Evolutionary conservation across 2,888 invertebrate genomes (phyloP), one percentile per base, ranked within the genome.

Genomic region (Hirtodrosophila cameraria): DNA sequence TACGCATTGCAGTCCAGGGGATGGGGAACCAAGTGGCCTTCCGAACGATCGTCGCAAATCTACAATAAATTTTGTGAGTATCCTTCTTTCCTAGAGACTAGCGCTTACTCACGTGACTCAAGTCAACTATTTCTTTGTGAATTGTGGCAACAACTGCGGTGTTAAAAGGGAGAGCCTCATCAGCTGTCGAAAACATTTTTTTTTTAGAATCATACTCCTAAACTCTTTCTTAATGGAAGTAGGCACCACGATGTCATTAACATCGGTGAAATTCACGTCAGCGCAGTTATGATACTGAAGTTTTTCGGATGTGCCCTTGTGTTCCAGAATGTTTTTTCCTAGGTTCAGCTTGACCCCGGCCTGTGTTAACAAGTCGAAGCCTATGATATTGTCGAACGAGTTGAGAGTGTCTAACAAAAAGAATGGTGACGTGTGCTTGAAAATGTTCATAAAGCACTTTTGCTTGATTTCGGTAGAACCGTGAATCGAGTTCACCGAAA

Each of bases 401-500:
- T 8, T 27, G 2, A 48, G 30, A 0, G 53, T 43, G n/a, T 45
- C 27, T 8, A 54, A 12, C 4, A 48, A 12, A 11, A 54, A 58
- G 11, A 52, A 48, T 23, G 23, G 6, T 6, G 23, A 23, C 1
- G 8, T 20, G 8, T 20, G 39, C 6, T 25, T 12, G 11, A 48
- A 49, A 12, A 55, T 57, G 48, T 23, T 23, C 23, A 23, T 54
- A 2, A 48, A 7, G 28, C 48, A 55, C 15, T 67, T 63, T 20
- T 31, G n/a, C 31, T 39, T 45, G 7, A 62, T 28, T 16, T 33
- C 33, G 31, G 35, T 62, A 27, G 42, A 46, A 13, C 59, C 52
- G 13, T 61, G 58, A 12, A 53, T 57, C 8, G 63, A 70, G 31
- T 25, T 59, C 13, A 53, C 41, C 5, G 50, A 31, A 25, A 45